Percentiles rank a stretch among this genome's conserved stretches.
Evolutionary conservation across 2,888 invertebrate species (phyloP).

Genomic region (Rotaria sp.): DNA sequence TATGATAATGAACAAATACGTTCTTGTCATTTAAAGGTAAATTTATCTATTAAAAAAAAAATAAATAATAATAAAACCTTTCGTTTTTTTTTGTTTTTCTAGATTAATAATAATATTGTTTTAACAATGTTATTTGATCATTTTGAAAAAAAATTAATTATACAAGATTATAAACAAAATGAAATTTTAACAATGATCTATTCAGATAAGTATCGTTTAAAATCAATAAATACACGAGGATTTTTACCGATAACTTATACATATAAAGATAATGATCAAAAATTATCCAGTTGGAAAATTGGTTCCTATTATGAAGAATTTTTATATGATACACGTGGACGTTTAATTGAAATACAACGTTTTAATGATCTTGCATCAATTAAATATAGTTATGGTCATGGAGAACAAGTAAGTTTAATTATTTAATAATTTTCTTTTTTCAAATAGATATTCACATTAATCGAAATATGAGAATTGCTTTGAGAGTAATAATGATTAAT

Average conservation of each 20-base stretch:
- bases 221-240: neutral
- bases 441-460: too few relatives aligned
- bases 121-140: neutral
- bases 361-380: neutral
- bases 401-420: neutral
- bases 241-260: neutral
- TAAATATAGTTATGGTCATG: constrained; percentile 18
- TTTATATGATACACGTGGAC: constrained; percentile 5
- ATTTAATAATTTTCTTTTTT: too few relatives aligned
- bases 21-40: neutral
- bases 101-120: neutral
- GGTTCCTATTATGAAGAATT: constrained; percentile 18
- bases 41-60: neutral
- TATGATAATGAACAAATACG: neutral
- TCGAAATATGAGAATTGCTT: too few relatives aligned
- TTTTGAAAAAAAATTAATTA: neutral
- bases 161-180: constrained; percentile 6
- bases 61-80: too few relatives aligned
- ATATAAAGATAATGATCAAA: constrained; percentile 16
- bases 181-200: neutral
- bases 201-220: neutral
- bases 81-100: neutral
- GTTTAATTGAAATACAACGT: constrained; percentile 19
- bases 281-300: constrained; percentile 4
- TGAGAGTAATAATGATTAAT: too few relatives aligned